phyloP scores from a whole-genome alignment of 2,888 invertebrate genomes.

The Onthophagus sagittarius region DNA sequence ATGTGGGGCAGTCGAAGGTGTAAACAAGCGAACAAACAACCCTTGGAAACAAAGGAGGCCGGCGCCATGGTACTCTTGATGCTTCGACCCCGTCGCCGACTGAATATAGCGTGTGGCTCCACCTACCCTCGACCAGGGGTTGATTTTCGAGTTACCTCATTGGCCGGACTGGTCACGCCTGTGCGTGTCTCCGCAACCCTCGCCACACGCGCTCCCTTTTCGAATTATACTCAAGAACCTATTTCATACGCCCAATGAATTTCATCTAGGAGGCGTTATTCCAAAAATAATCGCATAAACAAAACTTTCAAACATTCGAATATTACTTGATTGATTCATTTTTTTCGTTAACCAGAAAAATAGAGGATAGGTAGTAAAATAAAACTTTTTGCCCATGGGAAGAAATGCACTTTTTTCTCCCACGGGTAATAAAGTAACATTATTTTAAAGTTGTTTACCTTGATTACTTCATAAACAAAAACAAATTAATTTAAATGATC shows the following conservation, averaged over 20 bases:
- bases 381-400: too few relatives aligned
- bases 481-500: too few relatives aligned
- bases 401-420: too few relatives aligned
- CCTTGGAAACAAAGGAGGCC: conserved; percentile 16
- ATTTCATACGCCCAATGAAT: conserved; percentile 4
- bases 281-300: background rate
- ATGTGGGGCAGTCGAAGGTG: conserved; percentile 13
- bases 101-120: conserved; percentile 28
- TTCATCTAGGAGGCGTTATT: background rate
- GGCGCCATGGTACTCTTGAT: conserved; percentile 16
- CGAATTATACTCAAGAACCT: background rate
- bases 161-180: conserved; percentile 34
- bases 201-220: conserved; percentile 17
- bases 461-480: too few relatives aligned
- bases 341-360: too few relatives aligned
- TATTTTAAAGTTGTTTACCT: too few relatives aligned
- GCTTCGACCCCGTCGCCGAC: conserved; percentile 12
- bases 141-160: conserved; percentile 32
- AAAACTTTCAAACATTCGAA: background rate
- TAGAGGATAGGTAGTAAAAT: too few relatives aligned
- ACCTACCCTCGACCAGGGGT: conserved; percentile 33
- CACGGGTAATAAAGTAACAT: too few relatives aligned
- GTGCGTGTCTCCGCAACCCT: conserved; percentile 29
- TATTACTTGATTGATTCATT: too few relatives aligned
- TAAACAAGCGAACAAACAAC: conserved; percentile 18